Base-by-base conservation (phyloP, 2,888 invertebrate genomes). In the Diloba caeruleocephala region DNA sequence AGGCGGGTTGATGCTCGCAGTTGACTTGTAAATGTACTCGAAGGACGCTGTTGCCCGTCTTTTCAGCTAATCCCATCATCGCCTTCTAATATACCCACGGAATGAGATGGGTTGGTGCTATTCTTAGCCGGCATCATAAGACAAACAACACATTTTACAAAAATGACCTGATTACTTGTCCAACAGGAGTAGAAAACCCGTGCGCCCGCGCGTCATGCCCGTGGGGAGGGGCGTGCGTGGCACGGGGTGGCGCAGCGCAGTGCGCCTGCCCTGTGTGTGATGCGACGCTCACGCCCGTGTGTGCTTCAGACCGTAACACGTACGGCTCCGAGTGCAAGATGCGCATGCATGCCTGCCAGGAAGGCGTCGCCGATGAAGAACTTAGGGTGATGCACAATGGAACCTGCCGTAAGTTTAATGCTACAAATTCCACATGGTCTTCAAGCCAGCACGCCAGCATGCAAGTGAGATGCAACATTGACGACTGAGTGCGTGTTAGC, bases 261-360 rank as follows among this genome's bases (percentile, higher is more conserved):
- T 97, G 97, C 84, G 94, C 95, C 12, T 97, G 97, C 77, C 96
- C 96, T 0, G 91, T 94, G 0, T 98, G 98, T 82, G 96, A 96
- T 66, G 96, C 96, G 51, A 94, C 95, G 23, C 95, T 97, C 43
- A 96, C 97, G 32, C 95, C 97, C 21, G 90, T 97, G 25, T 97
- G 97, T 76, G 96, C 96, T 10, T 96, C 96, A 50, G 96, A 97
- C 79, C 96, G 96, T 64, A 96, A 96, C 87, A 97, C 97, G 0
- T 97, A 97, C 78, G 94, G 96, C 50, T 97, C 97, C 81, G 97
- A 97, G 78, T 98, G 98, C 84, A 96, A 96, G 75, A 95, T 98
- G 87, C 94, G 96, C 33, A 96, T 96, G 89, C 96, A 97, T 76
- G 96, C 97, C 0, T 98, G 98, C 85, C 95, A 96, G 62, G 93